Evolutionary conservation across 2,113 vertebrate species (phyloP), one percentile per base, ranked within the genome.

Genomic region (Andinoacara biseriatus): DNA sequence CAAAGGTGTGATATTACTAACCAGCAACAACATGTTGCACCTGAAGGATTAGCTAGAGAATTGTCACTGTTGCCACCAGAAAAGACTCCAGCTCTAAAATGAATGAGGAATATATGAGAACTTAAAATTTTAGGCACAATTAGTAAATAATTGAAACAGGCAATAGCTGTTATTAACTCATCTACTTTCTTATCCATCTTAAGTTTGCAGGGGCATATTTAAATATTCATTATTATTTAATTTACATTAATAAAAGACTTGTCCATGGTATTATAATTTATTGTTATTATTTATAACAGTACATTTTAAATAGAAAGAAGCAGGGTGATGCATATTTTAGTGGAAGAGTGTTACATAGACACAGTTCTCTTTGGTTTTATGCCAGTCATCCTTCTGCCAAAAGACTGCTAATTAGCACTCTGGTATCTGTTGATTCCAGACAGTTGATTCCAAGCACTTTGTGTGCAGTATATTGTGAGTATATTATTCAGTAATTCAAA

Each of bases 381-480:
- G 20, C 72, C 80, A 76, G 63, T 49, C 65, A 49, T 49, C 24
- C 65, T 29, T 24, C 60, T 83, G 80, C 74, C 24, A 35, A 65
- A 62, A 76, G 14, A 84, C 26, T 80, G 58, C 76, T 90, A 86
- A 89, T 90, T 89, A 82, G 79, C 79, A 54, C 69, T 18, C 17
- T 58, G 35, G 75, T 82, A 29, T 75, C 57, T 58, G 31, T 49
- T 62, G 31, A 76, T 79, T 84, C 61, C 22, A 58, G 24, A 86
- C 31, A 26, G 75, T 63, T 67, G 40, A 67, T 46, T 67, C 63
- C 26, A 59, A 17, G 13, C 17, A 20, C 7, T 69, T 59, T 77
- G 62, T 74, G 15, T 14, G 18, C 17, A 43, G 22, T 61, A 13
- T 40, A 49, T 57, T 49, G 26, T 79, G 60, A 29, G 24, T 57